These are phyloP conservation scores for Zosterops pallidus DNA, from an alignment of 2,113 vertebrate species.

Conservation along the genomic window DNA sequence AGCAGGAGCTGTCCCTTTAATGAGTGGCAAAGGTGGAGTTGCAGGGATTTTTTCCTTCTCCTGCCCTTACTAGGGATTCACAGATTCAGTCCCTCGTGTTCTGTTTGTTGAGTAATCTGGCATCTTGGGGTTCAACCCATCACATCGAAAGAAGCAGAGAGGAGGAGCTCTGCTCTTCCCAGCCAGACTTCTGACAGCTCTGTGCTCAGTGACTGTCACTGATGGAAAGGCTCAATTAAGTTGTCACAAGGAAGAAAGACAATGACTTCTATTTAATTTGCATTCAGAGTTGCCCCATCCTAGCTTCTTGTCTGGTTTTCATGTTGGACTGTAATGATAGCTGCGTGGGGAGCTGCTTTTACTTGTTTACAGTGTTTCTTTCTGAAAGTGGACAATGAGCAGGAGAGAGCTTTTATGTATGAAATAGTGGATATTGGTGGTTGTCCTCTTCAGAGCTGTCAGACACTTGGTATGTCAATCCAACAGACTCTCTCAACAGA, in stretches of 20 bases:
- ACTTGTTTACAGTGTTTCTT: background rate
- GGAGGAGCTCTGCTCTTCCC: background rate
- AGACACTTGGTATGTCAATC: background rate
- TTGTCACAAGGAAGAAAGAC: slow-evolving; percentile 64
- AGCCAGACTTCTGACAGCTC: background rate
- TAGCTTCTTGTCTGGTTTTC: background rate
- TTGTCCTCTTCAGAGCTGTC: background rate
- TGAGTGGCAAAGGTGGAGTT: background rate
- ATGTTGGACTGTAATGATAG: background rate
- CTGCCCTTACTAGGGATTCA: background rate
- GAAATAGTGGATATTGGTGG: background rate
- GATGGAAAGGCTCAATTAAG: slow-evolving; percentile 71
- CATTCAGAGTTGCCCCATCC: background rate
- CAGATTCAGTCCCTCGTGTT: background rate
- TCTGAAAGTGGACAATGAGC: background rate
- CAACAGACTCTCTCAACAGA: background rate
- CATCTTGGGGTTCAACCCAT: background rate
- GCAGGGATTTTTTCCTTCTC: background rate
- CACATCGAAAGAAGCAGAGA: background rate
- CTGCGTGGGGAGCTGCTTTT: background rate
- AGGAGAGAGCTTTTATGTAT: background rate
- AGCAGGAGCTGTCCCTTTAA: background rate
- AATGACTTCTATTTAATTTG: slow-evolving; percentile 50
- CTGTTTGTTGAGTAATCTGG: background rate
- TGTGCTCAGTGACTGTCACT: slow-evolving; percentile 59